phyloP scores from a whole-genome alignment of 2,113 vertebrate species.

The Alaudala cheleensis region DNA sequence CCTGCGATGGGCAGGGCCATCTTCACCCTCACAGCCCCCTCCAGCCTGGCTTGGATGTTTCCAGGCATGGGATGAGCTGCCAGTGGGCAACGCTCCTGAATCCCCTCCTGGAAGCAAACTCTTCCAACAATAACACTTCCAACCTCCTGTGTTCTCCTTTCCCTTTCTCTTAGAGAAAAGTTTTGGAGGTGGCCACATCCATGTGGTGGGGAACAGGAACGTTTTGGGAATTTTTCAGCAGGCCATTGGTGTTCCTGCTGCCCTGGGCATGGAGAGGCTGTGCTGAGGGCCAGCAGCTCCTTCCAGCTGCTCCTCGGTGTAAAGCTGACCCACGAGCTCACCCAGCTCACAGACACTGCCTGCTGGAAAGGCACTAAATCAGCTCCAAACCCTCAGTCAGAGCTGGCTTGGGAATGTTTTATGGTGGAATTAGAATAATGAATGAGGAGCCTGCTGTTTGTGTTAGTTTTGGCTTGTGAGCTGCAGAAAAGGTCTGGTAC shows the following conservation, averaged over 20 bases:
- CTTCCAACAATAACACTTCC: accelerated
- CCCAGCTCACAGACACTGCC: not conserved
- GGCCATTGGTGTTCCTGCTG: not conserved
- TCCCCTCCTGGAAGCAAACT: accelerated
- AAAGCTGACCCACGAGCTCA: not conserved
- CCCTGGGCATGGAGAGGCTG: not conserved
- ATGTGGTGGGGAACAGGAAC: not conserved
- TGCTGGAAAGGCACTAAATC: slow-evolving; percentile 62
- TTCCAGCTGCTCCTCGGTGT: not conserved
- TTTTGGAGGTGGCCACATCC: accelerated
- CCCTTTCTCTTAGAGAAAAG: not conserved
- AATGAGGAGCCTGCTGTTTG: slow-evolving; percentile 57
- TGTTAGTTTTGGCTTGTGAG: slow-evolving; percentile 67
- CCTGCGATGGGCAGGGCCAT: not conserved
- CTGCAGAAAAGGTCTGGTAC: slow-evolving; percentile 9
- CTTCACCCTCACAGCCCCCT: not conserved
- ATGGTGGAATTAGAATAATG: slow-evolving; percentile 68
- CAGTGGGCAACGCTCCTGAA: not conserved
- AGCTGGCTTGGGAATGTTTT: slow-evolving; percentile 40
- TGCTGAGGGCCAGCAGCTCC: not conserved
- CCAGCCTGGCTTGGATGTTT: not conserved
- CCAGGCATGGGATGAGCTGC: not conserved
- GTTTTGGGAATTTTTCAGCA: not conserved
- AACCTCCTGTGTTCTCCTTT: not conserved
- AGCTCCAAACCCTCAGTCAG: slow-evolving; percentile 8